Evolutionary conservation across 2,888 invertebrate genomes (phyloP).

Genomic region (Operophtera brumata): DNA sequence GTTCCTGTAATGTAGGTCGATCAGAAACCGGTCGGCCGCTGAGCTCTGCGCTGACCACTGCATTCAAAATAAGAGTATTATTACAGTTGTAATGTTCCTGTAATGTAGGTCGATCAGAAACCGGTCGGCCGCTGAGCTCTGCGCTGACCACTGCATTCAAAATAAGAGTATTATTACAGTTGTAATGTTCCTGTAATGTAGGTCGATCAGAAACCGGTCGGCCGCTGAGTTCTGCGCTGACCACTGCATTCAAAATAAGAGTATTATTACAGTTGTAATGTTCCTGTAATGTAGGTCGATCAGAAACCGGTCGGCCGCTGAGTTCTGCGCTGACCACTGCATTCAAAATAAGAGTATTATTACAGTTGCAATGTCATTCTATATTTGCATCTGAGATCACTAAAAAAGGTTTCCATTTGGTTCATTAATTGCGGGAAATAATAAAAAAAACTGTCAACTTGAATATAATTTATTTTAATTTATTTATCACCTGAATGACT

Average conservation of each 20-base stretch:
- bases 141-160: constrained; percentile 19
- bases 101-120: constrained; percentile 41
- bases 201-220: constrained; percentile 44
- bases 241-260: constrained; percentile 13
- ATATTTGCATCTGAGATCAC: not conserved
- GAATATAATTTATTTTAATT: not conserved
- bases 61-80: constrained; percentile 9
- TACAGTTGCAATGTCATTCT: constrained; percentile 2
- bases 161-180: constrained; percentile 3
- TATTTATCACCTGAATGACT: not conserved
- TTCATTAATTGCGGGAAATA: not conserved
- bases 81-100: constrained; percentile 24
- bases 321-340: constrained; percentile 32
- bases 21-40: constrained; percentile 40
- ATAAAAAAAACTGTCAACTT: not conserved
- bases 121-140: constrained; percentile 42
- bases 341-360: constrained; percentile 4
- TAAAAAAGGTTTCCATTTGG: not conserved
- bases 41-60: constrained; percentile 33
- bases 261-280: constrained; percentile 12
- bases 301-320: constrained; percentile 40
- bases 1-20: constrained; percentile 40
- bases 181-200: constrained; percentile 34
- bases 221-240: constrained; percentile 34
- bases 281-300: constrained; percentile 40